Base-by-base conservation (phyloP, 1,140 invertebrate species). In the Stegodyphus dumicola region DNA sequence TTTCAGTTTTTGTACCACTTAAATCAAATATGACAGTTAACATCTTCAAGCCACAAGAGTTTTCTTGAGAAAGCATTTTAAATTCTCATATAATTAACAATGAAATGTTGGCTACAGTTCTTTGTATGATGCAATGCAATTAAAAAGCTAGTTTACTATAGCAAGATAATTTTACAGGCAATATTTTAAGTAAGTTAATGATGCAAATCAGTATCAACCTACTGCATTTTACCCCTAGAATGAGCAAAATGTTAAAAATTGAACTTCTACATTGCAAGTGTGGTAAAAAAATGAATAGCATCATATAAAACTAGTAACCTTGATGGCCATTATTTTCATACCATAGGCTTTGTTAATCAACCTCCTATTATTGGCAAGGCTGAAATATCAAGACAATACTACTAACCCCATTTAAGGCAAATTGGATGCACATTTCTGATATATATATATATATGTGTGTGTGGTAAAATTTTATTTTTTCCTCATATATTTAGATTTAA, bases 271-370 rank as follows among this genome's bases (percentile, higher is more conserved):
- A 54, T 76, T 69, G n/a, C 49, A 84, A 73, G 71, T 48, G 51
- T 73, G 64, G 64, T 77, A 85, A 48, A 85, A 81, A 81, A 85
- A 69, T 83, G 54, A 83, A 74, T 49, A 69, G 51, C 33, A 54
- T 33, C 71, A 81, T 81, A 85, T 85, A 85, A 85, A 85, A 85
- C 73, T 76, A 77, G 64, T 75, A 85, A 85, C 71, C 81, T 85
- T 85, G 52, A 74, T 71, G 81, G 81, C 73, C 81, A 69, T 85
- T 83, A 85, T 85, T 85, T 75, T 85, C 81, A 85, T 85, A 85
- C 76, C 84, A 85, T 85, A 85, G 84, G 84, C 84, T 85, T 85
- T 85, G 84, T 85, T 78, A 33, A 85, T 85, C 81, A 85, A 85
- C 81, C 81, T 85, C 74, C 64, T 67, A 69, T 77, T 76, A 78